Evolutionary conservation across 2,797 vertebrate species (phyloP), one percentile per base, ranked within the genome.

Genomic region (Setipinna tenuifilis): DNA sequence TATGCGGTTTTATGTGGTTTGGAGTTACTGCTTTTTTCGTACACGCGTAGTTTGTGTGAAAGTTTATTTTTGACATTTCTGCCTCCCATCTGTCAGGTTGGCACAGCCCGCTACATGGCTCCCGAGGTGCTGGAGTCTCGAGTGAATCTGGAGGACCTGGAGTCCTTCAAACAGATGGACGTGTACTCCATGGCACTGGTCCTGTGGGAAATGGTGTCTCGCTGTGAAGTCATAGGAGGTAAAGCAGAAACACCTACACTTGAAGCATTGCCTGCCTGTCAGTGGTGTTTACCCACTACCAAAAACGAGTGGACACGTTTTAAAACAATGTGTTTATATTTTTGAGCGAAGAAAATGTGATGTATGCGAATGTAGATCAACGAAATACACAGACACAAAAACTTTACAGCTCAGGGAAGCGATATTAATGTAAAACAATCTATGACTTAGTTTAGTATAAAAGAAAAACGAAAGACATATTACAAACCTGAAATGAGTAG

Each of bases 161-260:
- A 98, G 90, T 96, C 97, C 61, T 98, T 98, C 86, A 98, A 98
- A 91, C 97, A 98, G 93, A 97, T 97, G 95, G 97, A 98, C 1
- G 96, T 98, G 54, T 98, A 98, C 90, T 98, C 97, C 87, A 96
- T 97, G 96, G 95, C 97, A 75, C 93, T 98, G 0, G 97, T 98
- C 80, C 90, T 97, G 61, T 98, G 97, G 97, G 97, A 98, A 90
- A 96, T 97, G 96, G 95, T 94, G 2, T 97, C 97, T 59, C 95
- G 97, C 87, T 97, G 97, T 88, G 92, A 95, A 0, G 95, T 90
- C 82, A 95, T 96, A 25, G 97, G 95, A 95, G 96, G 97, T 97
- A 91, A 90, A 93, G 90, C n/a, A 57, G 35, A 82, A 21, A 61
- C 31, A 75, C 50, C 50, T 1, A 2, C 2, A 54, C 50, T 54